Percentiles rank a stretch among this genome's conserved stretches.
These are phyloP conservation scores for Panonychus citri DNA, from an alignment of 1,140 invertebrate genomes.

Conservation along the genomic window DNA sequence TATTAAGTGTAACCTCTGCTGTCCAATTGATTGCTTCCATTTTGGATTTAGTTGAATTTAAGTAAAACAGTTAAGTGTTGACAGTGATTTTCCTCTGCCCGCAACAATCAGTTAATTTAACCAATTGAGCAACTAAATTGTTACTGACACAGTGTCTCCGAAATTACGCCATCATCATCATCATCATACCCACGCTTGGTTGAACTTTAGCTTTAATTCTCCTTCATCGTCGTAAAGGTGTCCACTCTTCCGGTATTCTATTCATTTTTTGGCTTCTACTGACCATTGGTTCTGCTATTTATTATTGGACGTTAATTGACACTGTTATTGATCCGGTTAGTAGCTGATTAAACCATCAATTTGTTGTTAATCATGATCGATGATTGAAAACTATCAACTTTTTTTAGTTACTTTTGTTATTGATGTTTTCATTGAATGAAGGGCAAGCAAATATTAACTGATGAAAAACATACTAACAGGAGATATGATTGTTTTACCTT, in stretches of 20 bases:
- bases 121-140: no score
- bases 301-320: constrained; percentile 3
- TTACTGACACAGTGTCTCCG: no score
- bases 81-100: no score
- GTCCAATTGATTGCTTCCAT: no score
- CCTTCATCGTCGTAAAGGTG: constrained; percentile 5
- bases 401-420: no score
- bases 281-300: background rate
- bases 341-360: background rate
- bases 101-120: no score
- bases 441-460: no score
- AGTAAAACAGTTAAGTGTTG: constrained; percentile 24
- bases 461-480: no score
- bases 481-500: background rate
- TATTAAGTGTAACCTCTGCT: no score
- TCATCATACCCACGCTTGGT: background rate
- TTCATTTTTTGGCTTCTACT: constrained; percentile 8
- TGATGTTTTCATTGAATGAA: no score
- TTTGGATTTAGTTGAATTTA: background rate
- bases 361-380: background rate
- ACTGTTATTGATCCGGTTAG: background rate
- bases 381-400: no score
- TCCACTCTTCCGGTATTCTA: constrained; percentile 7
- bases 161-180: background rate
- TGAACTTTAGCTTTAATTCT: background rate